Conservation (phyloP, 1,140 invertebrate species). For the Drosophila truncata region DNA sequence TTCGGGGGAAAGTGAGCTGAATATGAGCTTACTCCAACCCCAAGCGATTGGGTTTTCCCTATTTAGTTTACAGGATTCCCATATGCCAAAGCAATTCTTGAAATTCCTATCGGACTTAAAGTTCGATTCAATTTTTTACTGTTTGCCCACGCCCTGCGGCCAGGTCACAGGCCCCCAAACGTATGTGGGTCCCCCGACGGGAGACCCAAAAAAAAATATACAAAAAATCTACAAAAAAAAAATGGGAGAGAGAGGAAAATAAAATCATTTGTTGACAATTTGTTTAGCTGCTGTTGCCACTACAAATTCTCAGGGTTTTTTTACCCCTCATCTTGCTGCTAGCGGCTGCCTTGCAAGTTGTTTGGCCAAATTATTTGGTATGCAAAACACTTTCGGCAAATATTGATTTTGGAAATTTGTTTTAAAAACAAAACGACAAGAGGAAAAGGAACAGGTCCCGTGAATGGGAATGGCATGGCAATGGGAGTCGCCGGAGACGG, state of each 20-base stretch:
- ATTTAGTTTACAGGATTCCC: slow-evolving; percentile 7
- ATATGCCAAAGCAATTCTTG: slow-evolving; percentile 15
- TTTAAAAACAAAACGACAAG: slow-evolving; percentile 60
- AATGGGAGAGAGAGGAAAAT: slow-evolving; percentile 44
- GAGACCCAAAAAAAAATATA: slow-evolving; percentile 46
- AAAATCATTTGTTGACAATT: slow-evolving; percentile 84
- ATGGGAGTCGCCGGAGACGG: background rate
- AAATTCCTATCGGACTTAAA: slow-evolving; percentile 51
- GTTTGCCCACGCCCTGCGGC: slow-evolving; percentile 63
- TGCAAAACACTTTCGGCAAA: slow-evolving; percentile 84
- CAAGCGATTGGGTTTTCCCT: background rate
- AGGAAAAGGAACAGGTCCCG: slow-evolving; percentile 12
- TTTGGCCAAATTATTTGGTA: slow-evolving; percentile 82
- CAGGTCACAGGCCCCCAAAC: slow-evolving; percentile 47
- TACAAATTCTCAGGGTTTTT: slow-evolving; percentile 68
- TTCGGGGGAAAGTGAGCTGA: background rate
- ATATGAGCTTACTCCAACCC: slow-evolving; percentile 23
- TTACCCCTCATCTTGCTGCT: slow-evolving; percentile 6
- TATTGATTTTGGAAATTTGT: slow-evolving; percentile 84
- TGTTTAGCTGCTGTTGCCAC: slow-evolving; percentile 81
- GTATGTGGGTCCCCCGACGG: slow-evolving; percentile 43
- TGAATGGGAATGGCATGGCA: slow-evolving; percentile 9
- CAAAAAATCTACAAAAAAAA: slow-evolving; percentile 25
- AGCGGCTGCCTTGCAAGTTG: slow-evolving; percentile 66
- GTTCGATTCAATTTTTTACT: slow-evolving; percentile 69